Conservation (phyloP, 2,888 invertebrate genomes). For the Chrysolina americana region DNA sequence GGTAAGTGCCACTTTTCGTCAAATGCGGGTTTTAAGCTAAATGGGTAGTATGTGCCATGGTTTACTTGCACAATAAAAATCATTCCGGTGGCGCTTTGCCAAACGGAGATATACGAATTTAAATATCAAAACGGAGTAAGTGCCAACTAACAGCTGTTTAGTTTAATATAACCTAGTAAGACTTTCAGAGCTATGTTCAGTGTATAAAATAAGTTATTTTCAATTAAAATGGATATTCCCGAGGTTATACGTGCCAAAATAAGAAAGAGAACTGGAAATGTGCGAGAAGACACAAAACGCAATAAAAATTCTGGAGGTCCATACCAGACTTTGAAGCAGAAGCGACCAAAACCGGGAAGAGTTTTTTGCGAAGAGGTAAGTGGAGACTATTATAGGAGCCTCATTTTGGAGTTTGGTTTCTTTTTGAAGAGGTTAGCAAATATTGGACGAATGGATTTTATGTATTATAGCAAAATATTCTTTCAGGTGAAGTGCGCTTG, state of each 20-base stretch:
- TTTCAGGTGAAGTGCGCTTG: not conserved
- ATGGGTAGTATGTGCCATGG: conserved; percentile 2
- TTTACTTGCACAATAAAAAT: not conserved
- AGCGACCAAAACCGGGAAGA: not conserved
- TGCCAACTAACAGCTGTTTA: not conserved
- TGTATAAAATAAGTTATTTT: not conserved
- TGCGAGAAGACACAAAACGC: not conserved
- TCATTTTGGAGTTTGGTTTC: too few relatives aligned
- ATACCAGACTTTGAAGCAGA: not conserved
- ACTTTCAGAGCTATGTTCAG: not conserved
- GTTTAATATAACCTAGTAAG: not conserved
- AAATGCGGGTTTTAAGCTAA: conserved; percentile 3
- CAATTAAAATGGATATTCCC: not conserved
- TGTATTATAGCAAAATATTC: too few relatives aligned
- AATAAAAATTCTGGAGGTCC: not conserved
- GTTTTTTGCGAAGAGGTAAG: not conserved
- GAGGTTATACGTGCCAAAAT: not conserved
- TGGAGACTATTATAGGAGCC: too few relatives aligned
- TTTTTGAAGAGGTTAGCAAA: not conserved
- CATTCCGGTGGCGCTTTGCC: not conserved
- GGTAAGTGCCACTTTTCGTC: not conserved
- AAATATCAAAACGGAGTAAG: not conserved
- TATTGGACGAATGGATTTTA: too few relatives aligned
- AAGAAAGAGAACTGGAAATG: not conserved
- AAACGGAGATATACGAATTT: not conserved